Evolutionary conservation across 2,113 vertebrate species (phyloP), one percentile per base, ranked within the genome.

Genomic region (Phasianus colchicus): DNA sequence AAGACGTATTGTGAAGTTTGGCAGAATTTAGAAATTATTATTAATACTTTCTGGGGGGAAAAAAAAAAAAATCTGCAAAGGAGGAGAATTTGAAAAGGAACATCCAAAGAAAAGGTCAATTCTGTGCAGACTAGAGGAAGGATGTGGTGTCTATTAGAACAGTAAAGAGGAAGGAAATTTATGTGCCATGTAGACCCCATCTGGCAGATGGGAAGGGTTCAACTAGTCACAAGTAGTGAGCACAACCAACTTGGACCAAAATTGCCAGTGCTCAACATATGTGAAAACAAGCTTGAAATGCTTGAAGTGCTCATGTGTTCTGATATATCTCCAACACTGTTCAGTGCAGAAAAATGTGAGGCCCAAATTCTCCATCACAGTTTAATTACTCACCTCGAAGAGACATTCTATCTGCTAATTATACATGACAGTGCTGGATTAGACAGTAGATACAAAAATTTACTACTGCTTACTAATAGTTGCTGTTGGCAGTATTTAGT

Each of bases 391-490:
- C 81, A 89, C 66, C 87, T 92, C 85, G 55, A 88, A 85, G 72
- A 89, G 80, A 64, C 11, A 13, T 89, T 94, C 86, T 86, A 86
- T 96, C 93, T 89, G 73, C 90, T 95, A 96, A 96, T 96, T 95
- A 94, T 95, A 75, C 91, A 86, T 80, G 83, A 82, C 79, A 90
- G 61, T 75, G 64, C 79, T 95, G 94, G 94, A 92, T 93, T 91
- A 84, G 84, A 92, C 78, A 81, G 95, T 88, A 77, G 72, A 93
- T 88, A 75, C 64, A 67, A 93, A 93, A 95, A 96, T 96, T 96
- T 96, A 96, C 89, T 96, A 75, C 72, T 78, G 74, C 74, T 95
- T 90, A 54, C 89, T 95, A 21, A 90, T 91, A 80, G 92, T 75
- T 94, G 85, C 65, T 92, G 93, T 93, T 93, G 93, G 95, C 94